Conservation (phyloP, 2,113 vertebrate species). For the Mixornis gularis region DNA sequence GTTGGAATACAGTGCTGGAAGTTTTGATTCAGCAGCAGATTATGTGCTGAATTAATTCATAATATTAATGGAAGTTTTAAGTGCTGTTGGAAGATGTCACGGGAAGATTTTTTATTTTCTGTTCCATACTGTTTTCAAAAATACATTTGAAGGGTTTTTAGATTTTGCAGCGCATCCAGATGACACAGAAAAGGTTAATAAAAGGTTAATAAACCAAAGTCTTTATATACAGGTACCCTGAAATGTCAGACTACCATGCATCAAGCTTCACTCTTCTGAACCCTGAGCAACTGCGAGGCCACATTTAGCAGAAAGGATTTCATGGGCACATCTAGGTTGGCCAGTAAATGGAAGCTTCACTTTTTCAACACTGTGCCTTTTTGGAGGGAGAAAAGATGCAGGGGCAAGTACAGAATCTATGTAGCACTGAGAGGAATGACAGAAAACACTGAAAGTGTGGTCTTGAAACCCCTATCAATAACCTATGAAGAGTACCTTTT, state of each 20-base stretch:
- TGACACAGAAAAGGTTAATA: slow-evolving; percentile 29
- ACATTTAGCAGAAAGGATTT: background rate
- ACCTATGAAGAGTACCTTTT: background rate
- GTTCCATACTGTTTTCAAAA: background rate
- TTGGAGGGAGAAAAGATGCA: background rate
- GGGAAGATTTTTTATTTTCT: background rate
- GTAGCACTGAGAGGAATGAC: background rate
- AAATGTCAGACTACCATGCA: background rate
- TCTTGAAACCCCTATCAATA: background rate
- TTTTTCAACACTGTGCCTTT: background rate
- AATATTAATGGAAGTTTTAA: slow-evolving; percentile 43
- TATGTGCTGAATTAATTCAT: slow-evolving; percentile 8
- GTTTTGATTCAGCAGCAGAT: slow-evolving; percentile 37
- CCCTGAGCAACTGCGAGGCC: background rate
- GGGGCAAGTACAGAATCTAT: background rate
- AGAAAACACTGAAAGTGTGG: background rate
- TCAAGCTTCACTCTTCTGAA: slow-evolving; percentile 3
- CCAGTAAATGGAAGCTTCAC: background rate
- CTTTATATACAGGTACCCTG: background rate
- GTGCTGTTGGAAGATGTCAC: background rate
- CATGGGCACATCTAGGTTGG: background rate
- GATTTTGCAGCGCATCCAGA: slow-evolving; percentile 3
- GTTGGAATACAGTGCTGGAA: slow-evolving; percentile 48
- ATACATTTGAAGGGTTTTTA: background rate
- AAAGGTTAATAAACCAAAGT: background rate